A percentile compares a stretch with the other conserved stretches of the same genome.
Evolutionary conservation across 2,113 vertebrate species (phyloP).

Genomic region (Danio rerio): GRCz12tu NC_133192.1:18333501-18334000

Average conservation of each 20-base stretch:
- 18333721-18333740: not conserved
- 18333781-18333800: not conserved
- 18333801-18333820: constrained; percentile 42
- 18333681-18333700: constrained; percentile 60
- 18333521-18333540: constrained; percentile 14
- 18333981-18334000: not conserved
- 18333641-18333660: constrained; percentile 58
- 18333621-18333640: constrained; percentile 37
- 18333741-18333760: constrained; percentile 8
- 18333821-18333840: constrained; percentile 43
- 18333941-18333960: constrained; percentile 34
- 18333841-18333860: constrained; percentile 26
- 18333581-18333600: constrained; percentile 31
- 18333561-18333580: constrained; percentile 39
- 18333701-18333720: constrained; percentile 51
- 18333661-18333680: constrained; percentile 52
- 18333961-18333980: not conserved
- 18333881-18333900: constrained; percentile 23
- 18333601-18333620: constrained; percentile 33
- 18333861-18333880: constrained; percentile 20
- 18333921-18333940: constrained; percentile 16
- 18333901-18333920: constrained; percentile 18
- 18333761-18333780: constrained; percentile 21
- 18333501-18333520: constrained; percentile 45
- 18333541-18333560: constrained; percentile 32